A percentile compares a stretch with the other conserved stretches of the same genome.
phyloP scores from a whole-genome alignment of 2,888 invertebrate species.

The Oscheius sp. region DNA sequence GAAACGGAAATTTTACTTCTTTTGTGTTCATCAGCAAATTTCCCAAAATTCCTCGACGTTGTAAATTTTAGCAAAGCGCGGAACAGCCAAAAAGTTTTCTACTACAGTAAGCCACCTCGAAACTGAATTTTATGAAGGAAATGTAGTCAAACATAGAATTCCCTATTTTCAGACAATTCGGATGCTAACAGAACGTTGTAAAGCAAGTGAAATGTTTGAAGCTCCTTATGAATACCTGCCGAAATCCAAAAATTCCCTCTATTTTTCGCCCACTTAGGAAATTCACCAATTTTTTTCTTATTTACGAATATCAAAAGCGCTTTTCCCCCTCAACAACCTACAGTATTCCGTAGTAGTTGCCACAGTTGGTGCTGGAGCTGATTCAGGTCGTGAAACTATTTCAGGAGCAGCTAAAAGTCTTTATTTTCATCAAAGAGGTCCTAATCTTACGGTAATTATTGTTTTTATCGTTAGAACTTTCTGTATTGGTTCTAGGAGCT shows the following conservation, averaged over 20 bases:
- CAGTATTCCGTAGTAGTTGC: constrained; percentile 1
- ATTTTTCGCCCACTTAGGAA: neutral
- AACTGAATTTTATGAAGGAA: too few species aligned
- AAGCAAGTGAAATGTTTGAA: too few species aligned
- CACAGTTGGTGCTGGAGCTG: constrained; percentile 7
- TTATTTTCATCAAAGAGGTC: neutral
- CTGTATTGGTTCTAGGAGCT: neutral
- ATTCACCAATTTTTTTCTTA: neutral
- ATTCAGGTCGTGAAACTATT: neutral
- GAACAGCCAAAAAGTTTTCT: too few species aligned
- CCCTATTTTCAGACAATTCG: too few species aligned
- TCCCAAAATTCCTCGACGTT: too few species aligned
- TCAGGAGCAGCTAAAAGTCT: constrained; percentile 1
- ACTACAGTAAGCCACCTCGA: too few species aligned
- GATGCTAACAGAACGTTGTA: too few species aligned
- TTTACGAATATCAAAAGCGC: neutral
- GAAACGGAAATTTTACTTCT: neutral
- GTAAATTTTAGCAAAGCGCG: too few species aligned
- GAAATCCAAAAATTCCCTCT: neutral
- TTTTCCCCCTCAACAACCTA: neutral
- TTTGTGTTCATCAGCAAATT: too few species aligned
- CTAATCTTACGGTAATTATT: neutral
- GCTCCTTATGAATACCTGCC: too few species aligned
- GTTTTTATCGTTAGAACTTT: neutral
- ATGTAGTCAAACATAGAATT: too few species aligned